Conservation (phyloP, 92 coral and sea anemone genomes). For the Bergia sp. region DNA sequence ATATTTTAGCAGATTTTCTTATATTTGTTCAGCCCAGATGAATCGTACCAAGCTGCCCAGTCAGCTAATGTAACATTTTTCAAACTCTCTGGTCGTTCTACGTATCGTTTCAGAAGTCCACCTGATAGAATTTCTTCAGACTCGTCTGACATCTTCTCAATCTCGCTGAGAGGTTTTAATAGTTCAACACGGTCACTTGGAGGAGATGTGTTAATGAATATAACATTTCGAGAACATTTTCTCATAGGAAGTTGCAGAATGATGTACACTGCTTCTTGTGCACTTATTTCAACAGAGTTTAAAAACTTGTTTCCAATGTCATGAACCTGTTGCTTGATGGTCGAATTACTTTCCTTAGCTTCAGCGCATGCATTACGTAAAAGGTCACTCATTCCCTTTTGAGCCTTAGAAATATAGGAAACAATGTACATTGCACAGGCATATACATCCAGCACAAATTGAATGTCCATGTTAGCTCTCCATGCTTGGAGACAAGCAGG, state of each 20-base stretch:
- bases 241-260: constrained; percentile 61
- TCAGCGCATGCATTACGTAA: constrained; percentile 53
- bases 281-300: constrained; percentile 59
- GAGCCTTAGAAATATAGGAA: constrained; percentile 53
- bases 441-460: constrained; percentile 63
- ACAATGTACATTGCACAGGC: constrained; percentile 62
- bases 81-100: constrained; percentile 37
- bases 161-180: constrained; percentile 61
- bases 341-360: constrained; percentile 51
- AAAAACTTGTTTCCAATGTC: constrained; percentile 60
- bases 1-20: no score
- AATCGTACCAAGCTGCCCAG: constrained; percentile 55
- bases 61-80: constrained; percentile 50
- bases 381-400: constrained; percentile 62
- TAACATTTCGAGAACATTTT: constrained; percentile 57
- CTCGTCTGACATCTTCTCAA: constrained; percentile 56
- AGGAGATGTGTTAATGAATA: constrained; percentile 62
- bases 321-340: constrained; percentile 58
- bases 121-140: constrained; percentile 46
- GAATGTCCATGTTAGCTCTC: constrained; percentile 77
- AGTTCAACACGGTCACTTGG: constrained; percentile 62
- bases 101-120: constrained; percentile 43
- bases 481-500: constrained; percentile 60
- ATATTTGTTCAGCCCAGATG: no score
- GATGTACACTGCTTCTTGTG: constrained; percentile 67